Evolutionary conservation across 1,140 invertebrate species (phyloP).

Genomic region (Battus philenor): DNA sequence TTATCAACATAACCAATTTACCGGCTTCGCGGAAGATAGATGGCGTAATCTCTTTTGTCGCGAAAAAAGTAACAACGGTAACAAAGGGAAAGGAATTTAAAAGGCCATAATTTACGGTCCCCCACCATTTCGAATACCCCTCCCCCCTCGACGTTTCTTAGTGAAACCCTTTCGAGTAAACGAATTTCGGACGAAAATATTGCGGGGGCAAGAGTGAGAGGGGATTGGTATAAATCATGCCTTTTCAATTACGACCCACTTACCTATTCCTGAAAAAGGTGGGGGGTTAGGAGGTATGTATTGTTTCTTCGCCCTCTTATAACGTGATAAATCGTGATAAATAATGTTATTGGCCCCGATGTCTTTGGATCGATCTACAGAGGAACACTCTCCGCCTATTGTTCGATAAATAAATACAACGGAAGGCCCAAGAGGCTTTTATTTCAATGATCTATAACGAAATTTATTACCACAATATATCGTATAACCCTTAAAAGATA

Average conservation of each 20-base stretch:
- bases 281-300: not conserved
- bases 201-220: constrained; percentile 8
- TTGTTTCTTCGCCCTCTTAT: constrained; percentile 11
- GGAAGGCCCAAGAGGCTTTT: too few relatives aligned
- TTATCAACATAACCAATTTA: constrained; percentile 16
- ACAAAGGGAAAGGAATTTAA: constrained; percentile 34
- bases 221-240: constrained; percentile 26
- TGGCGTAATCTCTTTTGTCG: constrained; percentile 35
- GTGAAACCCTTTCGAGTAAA: constrained; percentile 23
- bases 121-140: constrained; percentile 9
- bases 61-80: constrained; percentile 29
- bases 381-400: constrained; percentile 3
- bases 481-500: too few relatives aligned
- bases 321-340: constrained; percentile 13
- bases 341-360: constrained; percentile 11
- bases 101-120: constrained; percentile 30
- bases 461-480: too few relatives aligned
- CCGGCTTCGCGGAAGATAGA: constrained; percentile 24
- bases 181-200: constrained; percentile 17
- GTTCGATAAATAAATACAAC: constrained; percentile 7
- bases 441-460: too few relatives aligned
- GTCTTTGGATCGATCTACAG: constrained; percentile 4
- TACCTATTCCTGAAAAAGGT: constrained; percentile 14
- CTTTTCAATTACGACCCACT: constrained; percentile 30
- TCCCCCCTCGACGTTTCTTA: constrained; percentile 12